Conservation (phyloP, 2,797 vertebrate species). For the Thunnus albacares region DNA sequence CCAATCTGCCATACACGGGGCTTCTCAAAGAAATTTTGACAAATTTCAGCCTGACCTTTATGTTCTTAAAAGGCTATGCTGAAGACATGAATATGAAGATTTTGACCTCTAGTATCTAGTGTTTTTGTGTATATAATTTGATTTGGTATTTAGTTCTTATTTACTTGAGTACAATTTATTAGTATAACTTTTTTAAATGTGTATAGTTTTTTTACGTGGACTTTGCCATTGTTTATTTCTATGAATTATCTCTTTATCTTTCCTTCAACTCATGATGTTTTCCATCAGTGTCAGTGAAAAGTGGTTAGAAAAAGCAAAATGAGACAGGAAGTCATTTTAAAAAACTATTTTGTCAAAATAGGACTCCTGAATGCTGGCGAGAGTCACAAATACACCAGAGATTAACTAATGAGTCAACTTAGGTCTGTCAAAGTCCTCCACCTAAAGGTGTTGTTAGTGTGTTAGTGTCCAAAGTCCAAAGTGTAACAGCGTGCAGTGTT, state of each 20-base stretch:
- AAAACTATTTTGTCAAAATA: no score
- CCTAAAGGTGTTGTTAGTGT: not conserved
- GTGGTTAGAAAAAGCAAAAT: no score
- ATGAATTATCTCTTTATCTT: no score
- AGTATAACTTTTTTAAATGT: not conserved
- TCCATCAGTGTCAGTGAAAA: no score
- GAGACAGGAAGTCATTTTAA: no score
- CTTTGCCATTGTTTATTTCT: not conserved
- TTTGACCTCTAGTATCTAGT: slow-evolving; percentile 14
- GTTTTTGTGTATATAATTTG: not conserved
- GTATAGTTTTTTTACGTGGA: not conserved
- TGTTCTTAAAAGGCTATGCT: not conserved
- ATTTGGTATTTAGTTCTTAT: not conserved
- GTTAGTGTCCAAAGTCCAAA: not conserved
- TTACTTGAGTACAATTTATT: not conserved
- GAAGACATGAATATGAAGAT: not conserved
- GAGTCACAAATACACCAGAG: no score
- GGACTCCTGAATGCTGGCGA: no score
- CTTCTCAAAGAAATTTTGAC: no score
- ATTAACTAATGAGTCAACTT: no score
- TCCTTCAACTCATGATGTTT: no score
- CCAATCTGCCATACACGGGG: no score
- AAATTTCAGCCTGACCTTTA: no score
- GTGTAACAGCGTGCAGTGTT: not conserved
- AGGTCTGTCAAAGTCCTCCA: not conserved